A percentile compares a stretch with the other conserved stretches of the same genome.
Conservation (phyloP, 2,113 vertebrate species). For the Tylochromis polylepis region DNA sequence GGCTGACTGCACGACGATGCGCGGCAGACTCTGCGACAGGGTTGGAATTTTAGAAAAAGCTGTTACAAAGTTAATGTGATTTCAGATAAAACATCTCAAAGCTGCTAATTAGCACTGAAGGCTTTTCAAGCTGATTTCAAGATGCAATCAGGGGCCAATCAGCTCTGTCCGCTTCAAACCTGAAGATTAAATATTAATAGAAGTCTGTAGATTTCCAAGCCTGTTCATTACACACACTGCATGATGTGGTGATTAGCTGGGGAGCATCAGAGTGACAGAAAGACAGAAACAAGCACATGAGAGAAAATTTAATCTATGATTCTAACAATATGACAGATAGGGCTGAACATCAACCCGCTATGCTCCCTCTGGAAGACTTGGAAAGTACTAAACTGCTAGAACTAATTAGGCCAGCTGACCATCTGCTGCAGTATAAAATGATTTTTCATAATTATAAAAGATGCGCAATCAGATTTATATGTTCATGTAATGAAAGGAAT, state of each 20-base stretch:
- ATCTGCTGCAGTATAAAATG: not conserved
- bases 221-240: not conserved
- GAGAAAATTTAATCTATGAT: not conserved
- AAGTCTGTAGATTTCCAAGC: not conserved
- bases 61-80: not conserved
- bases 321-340: not conserved
- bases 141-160: not conserved
- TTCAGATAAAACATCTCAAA: not conserved
- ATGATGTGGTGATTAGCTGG: not conserved
- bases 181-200: not conserved
- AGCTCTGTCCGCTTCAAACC: not conserved
- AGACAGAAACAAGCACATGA: not conserved
- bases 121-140: not conserved
- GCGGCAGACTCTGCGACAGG: conserved; percentile 56
- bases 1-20: conserved; percentile 70
- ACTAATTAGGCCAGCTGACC: not conserved
- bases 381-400: not conserved
- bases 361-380: not conserved
- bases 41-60: not conserved
- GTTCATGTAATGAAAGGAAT: not conserved
- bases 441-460: not conserved
- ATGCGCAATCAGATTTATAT: not conserved
- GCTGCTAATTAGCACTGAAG: accelerated
- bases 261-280: not conserved
- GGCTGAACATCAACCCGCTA: not conserved